Conservation (phyloP, 2,113 vertebrate genomes). For the Cyprinodon brontotheroides region DNA sequence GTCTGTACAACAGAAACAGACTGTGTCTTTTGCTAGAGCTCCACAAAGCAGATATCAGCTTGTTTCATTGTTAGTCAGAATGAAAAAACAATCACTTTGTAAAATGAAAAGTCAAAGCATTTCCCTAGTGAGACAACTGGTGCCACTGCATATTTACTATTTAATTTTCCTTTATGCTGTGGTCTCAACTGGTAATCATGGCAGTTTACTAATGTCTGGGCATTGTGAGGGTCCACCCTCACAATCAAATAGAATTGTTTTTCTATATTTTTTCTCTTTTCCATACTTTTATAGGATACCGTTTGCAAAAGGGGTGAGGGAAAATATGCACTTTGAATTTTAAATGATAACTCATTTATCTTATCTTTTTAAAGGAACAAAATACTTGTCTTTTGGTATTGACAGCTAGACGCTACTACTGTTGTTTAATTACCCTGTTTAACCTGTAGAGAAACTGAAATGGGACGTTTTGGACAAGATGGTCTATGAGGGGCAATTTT, state of each 20-base stretch:
- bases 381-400: slow-evolving; percentile 52
- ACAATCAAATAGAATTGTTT: not conserved
- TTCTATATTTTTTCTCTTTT: slow-evolving; percentile 7
- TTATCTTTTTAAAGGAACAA: slow-evolving; percentile 39
- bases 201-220: slow-evolving; percentile 21
- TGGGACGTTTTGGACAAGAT: not conserved
- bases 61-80: slow-evolving; percentile 29
- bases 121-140: slow-evolving; percentile 13
- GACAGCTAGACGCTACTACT: slow-evolving; percentile 50
- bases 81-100: slow-evolving; percentile 13
- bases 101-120: slow-evolving; percentile 23
- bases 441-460: slow-evolving; percentile 15
- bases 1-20: slow-evolving; percentile 37
- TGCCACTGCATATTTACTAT: slow-evolving; percentile 14
- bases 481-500: not conserved
- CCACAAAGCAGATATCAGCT: slow-evolving; percentile 16
- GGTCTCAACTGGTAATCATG: slow-evolving; percentile 34
- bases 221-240: slow-evolving; percentile 5
- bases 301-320: slow-evolving; percentile 46
- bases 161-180: slow-evolving; percentile 20
- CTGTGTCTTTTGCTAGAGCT: slow-evolving; percentile 22
- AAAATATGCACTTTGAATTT: slow-evolving; percentile 42
- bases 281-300: slow-evolving; percentile 28
- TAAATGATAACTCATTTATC: slow-evolving; percentile 48
- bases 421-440: slow-evolving; percentile 23